Evolutionary conservation across 2,113 vertebrate genomes (phyloP).

Genomic region (Tonatia bakeri): DNA sequence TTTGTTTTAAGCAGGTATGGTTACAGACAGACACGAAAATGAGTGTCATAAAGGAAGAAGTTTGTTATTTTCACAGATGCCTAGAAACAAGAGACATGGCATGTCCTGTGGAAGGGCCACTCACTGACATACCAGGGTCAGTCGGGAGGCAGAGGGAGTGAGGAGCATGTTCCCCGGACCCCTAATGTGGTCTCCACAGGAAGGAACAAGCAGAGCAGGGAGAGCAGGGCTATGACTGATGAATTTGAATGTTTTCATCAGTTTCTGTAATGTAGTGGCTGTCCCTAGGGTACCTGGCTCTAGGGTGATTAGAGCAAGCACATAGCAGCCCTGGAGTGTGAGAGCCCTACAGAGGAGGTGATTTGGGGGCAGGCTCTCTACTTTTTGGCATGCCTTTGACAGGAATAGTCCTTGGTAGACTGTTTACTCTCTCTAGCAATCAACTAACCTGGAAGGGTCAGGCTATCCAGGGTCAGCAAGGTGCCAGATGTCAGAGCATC

Average conservation of each 20-base stretch:
- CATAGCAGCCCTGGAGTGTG: background rate
- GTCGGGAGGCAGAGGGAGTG: background rate
- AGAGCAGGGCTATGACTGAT: background rate
- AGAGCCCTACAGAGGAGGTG: background rate
- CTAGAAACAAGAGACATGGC: background rate
- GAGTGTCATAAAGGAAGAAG: background rate
- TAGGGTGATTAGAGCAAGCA: background rate
- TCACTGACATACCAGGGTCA: background rate
- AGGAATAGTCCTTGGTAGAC: background rate
- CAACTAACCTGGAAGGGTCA: background rate
- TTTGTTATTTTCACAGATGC: background rate
- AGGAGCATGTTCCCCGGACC: background rate
- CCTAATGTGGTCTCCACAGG: background rate
- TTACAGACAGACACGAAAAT: background rate
- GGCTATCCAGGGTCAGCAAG: background rate
- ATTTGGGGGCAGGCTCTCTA: background rate
- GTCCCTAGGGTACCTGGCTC: background rate
- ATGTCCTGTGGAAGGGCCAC: rapidly evolving
- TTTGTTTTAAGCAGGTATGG: background rate
- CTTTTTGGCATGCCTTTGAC: background rate
- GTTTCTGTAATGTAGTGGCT: background rate
- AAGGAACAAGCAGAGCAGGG: background rate
- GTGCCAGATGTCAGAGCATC: background rate
- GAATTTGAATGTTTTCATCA: background rate
- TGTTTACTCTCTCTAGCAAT: background rate